Evolutionary conservation across 2,797 vertebrate species (phyloP), one percentile per base, ranked within the genome.

Genomic region (Pristis pectinata): DNA sequence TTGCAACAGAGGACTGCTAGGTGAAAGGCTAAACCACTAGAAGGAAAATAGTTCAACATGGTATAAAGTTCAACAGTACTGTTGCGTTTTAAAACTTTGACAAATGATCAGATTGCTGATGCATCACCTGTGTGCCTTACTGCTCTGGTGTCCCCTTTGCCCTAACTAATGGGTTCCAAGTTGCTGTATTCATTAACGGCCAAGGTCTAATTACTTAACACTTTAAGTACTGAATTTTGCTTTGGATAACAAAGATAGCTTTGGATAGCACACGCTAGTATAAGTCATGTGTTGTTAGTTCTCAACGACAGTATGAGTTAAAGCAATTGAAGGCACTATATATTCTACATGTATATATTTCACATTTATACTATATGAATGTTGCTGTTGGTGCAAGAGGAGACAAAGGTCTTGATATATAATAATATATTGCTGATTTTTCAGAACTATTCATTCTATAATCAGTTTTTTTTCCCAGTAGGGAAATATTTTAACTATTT

Each of bases 1-100:
- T 98, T 97, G 96, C 95, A 95, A 96, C 94, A 95, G 96, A 96
- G 97, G 96, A 96, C 96, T 96, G 96, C 95, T 96, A 97, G 97
- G 98, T 98, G 97, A 98, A 98, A 98, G 97, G 97, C 97, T 98
- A 97, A 98, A 97, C 97, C 97, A 98, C 97, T 98, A 97, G 95
- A 97, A 98, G 97, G 96, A 97, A 97, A 96, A 97, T 97, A 97
- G 97, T 96, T 96, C 95, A 96, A 96, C 97, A 97, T 96, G 95
- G 95, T 96, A 96, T 97, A 96, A 97, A 95, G 95, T 97, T 98
- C 96, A 96, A 96, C 96, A 97, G 95, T 95, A 96, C 97, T 96
- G 95, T 95, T 96, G 95, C 15, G 27, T 87, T 94, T 91, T 44
- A 56, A 59, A 80, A 37, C 59, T 93, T 95, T 95, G 94, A 82